phyloP scores from a whole-genome alignment of 2,888 invertebrate genomes.

The Yponomeuta sedellus region DNA sequence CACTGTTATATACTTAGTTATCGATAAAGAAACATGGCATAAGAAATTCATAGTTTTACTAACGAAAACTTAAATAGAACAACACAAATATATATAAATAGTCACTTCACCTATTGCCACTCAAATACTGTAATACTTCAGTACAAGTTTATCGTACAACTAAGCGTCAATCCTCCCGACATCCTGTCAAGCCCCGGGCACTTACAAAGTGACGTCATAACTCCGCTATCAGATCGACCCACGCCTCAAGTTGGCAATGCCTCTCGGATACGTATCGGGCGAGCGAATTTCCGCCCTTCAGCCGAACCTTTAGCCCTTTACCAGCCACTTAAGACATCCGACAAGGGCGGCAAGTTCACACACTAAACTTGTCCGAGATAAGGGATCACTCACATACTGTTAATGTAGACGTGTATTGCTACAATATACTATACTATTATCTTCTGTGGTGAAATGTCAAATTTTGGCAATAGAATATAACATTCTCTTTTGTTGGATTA shows the following conservation, averaged over 20 bases:
- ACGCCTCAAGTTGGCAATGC: constrained; percentile 19
- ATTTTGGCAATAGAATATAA: too few species aligned
- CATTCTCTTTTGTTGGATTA: too few species aligned
- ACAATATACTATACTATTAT: too few species aligned
- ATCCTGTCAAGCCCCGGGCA: neutral
- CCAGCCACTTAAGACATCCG: constrained; percentile 67
- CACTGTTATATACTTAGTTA: too few species aligned
- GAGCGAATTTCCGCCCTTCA: constrained; percentile 61
- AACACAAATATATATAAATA: too few species aligned
- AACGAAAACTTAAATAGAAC: too few species aligned
- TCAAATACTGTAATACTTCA: too few species aligned
- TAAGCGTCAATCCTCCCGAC: neutral
- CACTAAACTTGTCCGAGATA: neutral
- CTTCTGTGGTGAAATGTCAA: too few species aligned
- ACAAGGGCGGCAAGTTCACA: constrained; percentile 37
- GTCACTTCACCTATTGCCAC: too few species aligned
- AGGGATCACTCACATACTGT: neutral
- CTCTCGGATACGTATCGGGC: constrained; percentile 63
- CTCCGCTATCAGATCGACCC: neutral
- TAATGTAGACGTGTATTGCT: neutral
- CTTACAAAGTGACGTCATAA: neutral
- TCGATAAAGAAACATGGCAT: too few species aligned
- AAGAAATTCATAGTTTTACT: too few species aligned
- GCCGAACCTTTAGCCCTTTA: constrained; percentile 47
- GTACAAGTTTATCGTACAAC: neutral